phyloP scores from a whole-genome alignment of 2,797 vertebrate genomes.

The Kryptopterus vitreolus region DNA sequence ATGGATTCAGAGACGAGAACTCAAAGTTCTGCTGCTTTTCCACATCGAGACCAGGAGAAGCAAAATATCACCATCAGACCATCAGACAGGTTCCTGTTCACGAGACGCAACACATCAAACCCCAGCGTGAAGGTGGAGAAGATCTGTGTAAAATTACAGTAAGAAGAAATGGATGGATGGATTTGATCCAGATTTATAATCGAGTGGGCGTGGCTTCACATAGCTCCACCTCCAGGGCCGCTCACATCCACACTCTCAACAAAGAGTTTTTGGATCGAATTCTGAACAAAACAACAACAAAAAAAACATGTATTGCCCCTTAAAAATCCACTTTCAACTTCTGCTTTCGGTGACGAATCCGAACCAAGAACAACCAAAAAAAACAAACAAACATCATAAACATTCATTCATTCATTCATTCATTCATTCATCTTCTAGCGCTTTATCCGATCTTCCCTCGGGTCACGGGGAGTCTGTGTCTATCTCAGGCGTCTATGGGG shows the following conservation, averaged over 20 bases:
- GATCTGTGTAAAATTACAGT: background rate
- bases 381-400: background rate
- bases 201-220: background rate
- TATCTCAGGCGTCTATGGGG: too few relatives aligned
- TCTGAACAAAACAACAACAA: background rate
- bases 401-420: too few relatives aligned
- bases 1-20: background rate
- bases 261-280: background rate
- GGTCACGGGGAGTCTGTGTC: too few relatives aligned
- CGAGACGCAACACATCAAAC: background rate
- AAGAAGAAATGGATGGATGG: too few relatives aligned
- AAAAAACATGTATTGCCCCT: background rate
- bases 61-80: too few relatives aligned
- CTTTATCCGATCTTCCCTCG: too few relatives aligned
- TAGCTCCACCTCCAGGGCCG: constrained; percentile 3
- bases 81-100: background rate
- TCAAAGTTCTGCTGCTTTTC: background rate
- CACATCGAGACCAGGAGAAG: background rate
- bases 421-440: too few relatives aligned
- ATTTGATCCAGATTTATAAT: too few relatives aligned
- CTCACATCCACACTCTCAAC: background rate
- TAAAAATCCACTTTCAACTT: background rate
- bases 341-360: background rate
- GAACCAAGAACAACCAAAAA: background rate
- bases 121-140: background rate